A percentile compares a stretch with the other conserved stretches of the same genome.
Conservation (phyloP, 1,140 invertebrate species). For the Heliothis subflexa region DNA sequence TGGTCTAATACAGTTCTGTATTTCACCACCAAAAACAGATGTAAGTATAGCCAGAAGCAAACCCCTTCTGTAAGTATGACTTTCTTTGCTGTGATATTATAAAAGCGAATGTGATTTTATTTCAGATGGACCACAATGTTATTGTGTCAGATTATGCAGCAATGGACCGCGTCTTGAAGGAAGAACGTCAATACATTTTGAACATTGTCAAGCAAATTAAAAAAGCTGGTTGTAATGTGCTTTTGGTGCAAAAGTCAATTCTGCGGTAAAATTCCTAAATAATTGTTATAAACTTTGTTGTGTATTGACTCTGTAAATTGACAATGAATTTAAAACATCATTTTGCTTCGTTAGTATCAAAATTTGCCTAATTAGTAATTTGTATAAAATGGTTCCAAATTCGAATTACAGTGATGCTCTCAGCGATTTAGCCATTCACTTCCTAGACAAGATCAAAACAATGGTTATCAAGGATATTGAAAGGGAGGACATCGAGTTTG, state of each 20-base stretch:
- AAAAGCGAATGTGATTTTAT: slow-evolving; percentile 49
- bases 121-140: slow-evolving; percentile 99
- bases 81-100: neutral
- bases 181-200: slow-evolving; percentile 98
- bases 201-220: slow-evolving; percentile 99
- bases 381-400: neutral
- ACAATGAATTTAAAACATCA: no score
- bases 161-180: slow-evolving; percentile 99
- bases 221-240: slow-evolving; percentile 98
- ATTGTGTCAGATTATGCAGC: slow-evolving; percentile 99
- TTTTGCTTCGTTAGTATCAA: neutral
- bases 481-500: slow-evolving; percentile 98
- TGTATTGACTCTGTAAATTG: no score
- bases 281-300: no score
- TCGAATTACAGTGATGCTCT: slow-evolving; percentile 93
- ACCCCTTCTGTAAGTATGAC: neutral
- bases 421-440: slow-evolving; percentile 98
- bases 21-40: slow-evolving; percentile 99
- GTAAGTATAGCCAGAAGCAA: slow-evolving; percentile 86
- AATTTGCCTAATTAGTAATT: neutral
- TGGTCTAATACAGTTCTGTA: slow-evolving; percentile 99
- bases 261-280: slow-evolving; percentile 88
- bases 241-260: slow-evolving; percentile 99
- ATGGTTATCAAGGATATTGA: slow-evolving; percentile 99
- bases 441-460: slow-evolving; percentile 99